Evolutionary conservation across 2,888 invertebrate genomes (phyloP).

Genomic region (Cantharis rustica): DNA sequence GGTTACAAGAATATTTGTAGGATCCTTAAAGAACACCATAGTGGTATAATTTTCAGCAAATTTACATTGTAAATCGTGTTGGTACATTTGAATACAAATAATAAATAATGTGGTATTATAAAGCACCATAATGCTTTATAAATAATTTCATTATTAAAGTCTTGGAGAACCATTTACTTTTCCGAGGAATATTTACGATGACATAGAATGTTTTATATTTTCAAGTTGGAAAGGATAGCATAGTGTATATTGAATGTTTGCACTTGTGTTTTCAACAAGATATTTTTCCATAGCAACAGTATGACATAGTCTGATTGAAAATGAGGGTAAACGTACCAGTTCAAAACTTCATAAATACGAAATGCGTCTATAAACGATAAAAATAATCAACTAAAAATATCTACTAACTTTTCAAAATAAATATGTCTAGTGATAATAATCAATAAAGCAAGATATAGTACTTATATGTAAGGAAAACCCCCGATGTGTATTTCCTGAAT

Average conservation of each 20-base stretch:
- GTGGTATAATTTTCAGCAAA: neutral
- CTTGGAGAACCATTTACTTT: slow-evolving; percentile 1
- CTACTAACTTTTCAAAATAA: slow-evolving; percentile 40
- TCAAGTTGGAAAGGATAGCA: slow-evolving; percentile 5
- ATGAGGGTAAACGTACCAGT: slow-evolving; percentile 1
- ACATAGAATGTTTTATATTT: slow-evolving; percentile 4
- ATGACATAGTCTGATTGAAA: slow-evolving; percentile 20
- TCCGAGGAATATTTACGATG: neutral
- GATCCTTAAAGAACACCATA: neutral
- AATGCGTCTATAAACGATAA: slow-evolving; percentile 18
- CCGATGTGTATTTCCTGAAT: slow-evolving; percentile 33
- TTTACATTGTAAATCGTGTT: neutral
- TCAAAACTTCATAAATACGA: slow-evolving; percentile 28
- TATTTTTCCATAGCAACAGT: slow-evolving; percentile 3
- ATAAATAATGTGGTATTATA: neutral
- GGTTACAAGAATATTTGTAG: neutral
- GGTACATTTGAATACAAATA: slow-evolving; percentile 1
- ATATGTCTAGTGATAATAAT: slow-evolving; percentile 42
- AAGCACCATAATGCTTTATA: slow-evolving; percentile 2
- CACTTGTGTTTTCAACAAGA: slow-evolving; percentile 3
- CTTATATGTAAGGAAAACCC: neutral
- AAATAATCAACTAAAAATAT: neutral
- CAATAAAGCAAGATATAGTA: slow-evolving; percentile 33
- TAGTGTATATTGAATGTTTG: slow-evolving; percentile 3
- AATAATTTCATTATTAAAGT: slow-evolving; percentile 5